Evolutionary conservation across 2,113 vertebrate genomes (phyloP).

Genomic region (Pelobates fuscus): DNA sequence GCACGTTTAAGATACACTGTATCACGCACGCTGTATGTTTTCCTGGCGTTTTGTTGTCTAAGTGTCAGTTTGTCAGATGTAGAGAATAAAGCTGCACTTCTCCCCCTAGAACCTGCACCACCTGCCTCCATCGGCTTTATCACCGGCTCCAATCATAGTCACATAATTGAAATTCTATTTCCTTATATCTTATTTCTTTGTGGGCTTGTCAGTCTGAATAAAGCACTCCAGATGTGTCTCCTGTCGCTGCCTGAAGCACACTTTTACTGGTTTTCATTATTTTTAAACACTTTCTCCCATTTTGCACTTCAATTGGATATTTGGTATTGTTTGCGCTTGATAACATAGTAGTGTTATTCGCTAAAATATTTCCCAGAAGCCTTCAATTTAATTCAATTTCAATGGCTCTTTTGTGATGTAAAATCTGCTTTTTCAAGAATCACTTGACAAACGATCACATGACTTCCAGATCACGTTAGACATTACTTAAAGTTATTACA

Average conservation of each 20-base stretch:
- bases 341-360: constrained; percentile 19
- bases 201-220: constrained; percentile 23
- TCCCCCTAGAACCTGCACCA: constrained; percentile 13
- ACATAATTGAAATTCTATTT: constrained; percentile 31
- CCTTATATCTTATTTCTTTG: constrained; percentile 30
- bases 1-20: too few species aligned
- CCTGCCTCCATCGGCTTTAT: constrained; percentile 8
- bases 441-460: background rate
- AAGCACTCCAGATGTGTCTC: constrained; percentile 35
- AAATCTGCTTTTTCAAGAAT: background rate
- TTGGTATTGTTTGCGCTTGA: constrained; percentile 11
- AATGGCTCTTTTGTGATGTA: constrained; percentile 13
- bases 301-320: background rate
- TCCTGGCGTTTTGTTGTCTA: background rate
- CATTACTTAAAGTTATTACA: too few species aligned
- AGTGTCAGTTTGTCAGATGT: too few species aligned
- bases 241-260: constrained; percentile 19
- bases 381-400: constrained; percentile 26
- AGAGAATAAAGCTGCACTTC: background rate
- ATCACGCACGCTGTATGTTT: constrained; percentile 5
- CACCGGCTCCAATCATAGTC: constrained; percentile 14
- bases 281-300: constrained; percentile 6
- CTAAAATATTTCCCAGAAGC: constrained; percentile 21
- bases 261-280: constrained; percentile 19
- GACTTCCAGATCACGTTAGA: too few species aligned